These are phyloP conservation scores for Ectropis crepuscularia DNA, from an alignment of 2,888 invertebrate genomes.

Conservation along the genomic window DNA sequence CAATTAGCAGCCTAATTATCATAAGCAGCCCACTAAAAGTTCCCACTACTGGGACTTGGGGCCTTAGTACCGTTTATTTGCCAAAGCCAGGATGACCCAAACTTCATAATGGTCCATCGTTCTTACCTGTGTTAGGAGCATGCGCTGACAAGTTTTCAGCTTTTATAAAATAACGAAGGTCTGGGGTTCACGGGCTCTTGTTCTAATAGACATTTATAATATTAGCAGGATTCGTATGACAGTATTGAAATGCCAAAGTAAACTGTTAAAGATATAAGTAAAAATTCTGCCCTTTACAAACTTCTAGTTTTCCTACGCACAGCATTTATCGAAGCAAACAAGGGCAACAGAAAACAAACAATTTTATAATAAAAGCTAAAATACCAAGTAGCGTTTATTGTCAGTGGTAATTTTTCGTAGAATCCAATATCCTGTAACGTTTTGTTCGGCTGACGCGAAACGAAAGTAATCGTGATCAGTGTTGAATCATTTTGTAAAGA, in stretches of 20 bases:
- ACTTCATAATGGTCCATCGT: too few relatives aligned
- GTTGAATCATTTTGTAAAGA: slow-evolving; percentile 8
- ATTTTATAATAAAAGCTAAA: slow-evolving; percentile 27
- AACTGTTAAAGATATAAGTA: slow-evolving; percentile 12
- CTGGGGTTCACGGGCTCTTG: too few relatives aligned
- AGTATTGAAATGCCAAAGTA: background rate
- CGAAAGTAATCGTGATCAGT: slow-evolving; percentile 16
- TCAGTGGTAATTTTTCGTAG: slow-evolving; percentile 27
- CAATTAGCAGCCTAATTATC: too few relatives aligned
- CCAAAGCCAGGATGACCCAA: too few relatives aligned
- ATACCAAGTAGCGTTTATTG: slow-evolving; percentile 26
- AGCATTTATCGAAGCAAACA: slow-evolving; percentile 27
- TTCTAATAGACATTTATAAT: too few relatives aligned
- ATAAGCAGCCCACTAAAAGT: too few relatives aligned
- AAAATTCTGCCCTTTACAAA: slow-evolving; percentile 11
- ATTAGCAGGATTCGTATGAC: background rate
- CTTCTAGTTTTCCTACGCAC: slow-evolving; percentile 20
- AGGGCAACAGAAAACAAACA: slow-evolving; percentile 28
- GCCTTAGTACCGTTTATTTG: too few relatives aligned
- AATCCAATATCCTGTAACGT: slow-evolving; percentile 27
- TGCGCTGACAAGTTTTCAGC: too few relatives aligned
- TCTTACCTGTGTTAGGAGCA: too few relatives aligned
- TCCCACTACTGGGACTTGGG: too few relatives aligned
- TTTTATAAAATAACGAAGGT: too few relatives aligned
- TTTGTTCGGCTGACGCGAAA: slow-evolving; percentile 15